These are phyloP conservation scores for Agelastica alni DNA, from an alignment of 2,888 invertebrate species.

Conservation along the genomic window DNA sequence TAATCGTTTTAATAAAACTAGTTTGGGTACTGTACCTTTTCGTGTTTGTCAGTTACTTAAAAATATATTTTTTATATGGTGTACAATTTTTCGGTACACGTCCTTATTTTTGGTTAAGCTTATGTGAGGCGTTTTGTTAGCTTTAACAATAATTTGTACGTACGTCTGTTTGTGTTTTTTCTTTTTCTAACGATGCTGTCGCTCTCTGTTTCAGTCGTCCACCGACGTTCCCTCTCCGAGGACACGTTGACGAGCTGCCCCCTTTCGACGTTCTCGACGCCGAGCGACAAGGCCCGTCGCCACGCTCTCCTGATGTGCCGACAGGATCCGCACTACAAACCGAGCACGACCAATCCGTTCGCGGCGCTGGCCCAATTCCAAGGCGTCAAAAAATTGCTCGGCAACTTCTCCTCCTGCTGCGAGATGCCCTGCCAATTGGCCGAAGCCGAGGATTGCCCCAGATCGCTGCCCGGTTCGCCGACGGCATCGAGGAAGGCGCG, in stretches of 20 bases:
- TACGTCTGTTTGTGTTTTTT: neutral
- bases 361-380: slow-evolving; percentile 75
- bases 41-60: too few relatives aligned
- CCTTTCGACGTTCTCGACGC: slow-evolving; percentile 65
- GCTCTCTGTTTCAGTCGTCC: slow-evolving; percentile 59
- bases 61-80: too few relatives aligned
- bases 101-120: too few relatives aligned
- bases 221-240: slow-evolving; percentile 77
- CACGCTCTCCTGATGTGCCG: slow-evolving; percentile 80
- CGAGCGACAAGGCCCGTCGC: slow-evolving; percentile 75
- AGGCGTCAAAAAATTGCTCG: slow-evolving; percentile 82
- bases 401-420: slow-evolving; percentile 78
- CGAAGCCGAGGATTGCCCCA: slow-evolving; percentile 48
- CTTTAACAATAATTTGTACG: too few relatives aligned
- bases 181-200: neutral
- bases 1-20: too few relatives aligned
- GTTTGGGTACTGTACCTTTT: too few relatives aligned
- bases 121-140: too few relatives aligned
- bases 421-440: slow-evolving; percentile 74
- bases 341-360: slow-evolving; percentile 72
- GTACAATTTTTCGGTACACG: too few relatives aligned
- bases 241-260: slow-evolving; percentile 67
- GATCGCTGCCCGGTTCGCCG: slow-evolving; percentile 62
- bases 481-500: slow-evolving; percentile 54
- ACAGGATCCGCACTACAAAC: slow-evolving; percentile 81